Conservation (phyloP, 2,797 vertebrate species). For the Karalla daura region DNA sequence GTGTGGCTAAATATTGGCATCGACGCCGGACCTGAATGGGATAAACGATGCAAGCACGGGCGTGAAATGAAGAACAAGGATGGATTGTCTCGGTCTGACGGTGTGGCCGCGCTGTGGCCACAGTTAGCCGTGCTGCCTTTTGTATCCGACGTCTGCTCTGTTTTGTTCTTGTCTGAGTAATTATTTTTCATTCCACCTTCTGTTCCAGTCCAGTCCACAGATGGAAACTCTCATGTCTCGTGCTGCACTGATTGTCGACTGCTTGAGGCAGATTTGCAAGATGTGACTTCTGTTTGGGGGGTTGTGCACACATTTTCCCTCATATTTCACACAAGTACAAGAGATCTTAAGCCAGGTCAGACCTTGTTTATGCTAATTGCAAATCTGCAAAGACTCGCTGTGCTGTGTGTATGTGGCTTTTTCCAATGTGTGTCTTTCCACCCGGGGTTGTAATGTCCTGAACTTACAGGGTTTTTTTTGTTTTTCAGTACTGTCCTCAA, state of each 20-base stretch:
- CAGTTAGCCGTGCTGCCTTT: background rate
- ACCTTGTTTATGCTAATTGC: no score
- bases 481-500: no score
- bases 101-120: background rate
- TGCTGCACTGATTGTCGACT: background rate
- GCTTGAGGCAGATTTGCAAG: background rate
- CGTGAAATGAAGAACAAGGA: slow-evolving; percentile 47
- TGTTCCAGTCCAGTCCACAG: background rate
- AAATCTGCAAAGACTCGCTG: no score
- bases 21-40: slow-evolving; percentile 30
- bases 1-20: slow-evolving; percentile 49
- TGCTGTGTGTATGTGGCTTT: no score
- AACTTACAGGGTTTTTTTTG: no score
- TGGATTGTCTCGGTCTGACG: slow-evolving; percentile 25
- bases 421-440: no score
- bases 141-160: background rate
- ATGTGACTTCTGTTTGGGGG: no score
- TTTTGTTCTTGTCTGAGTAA: no score
- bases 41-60: slow-evolving; percentile 49
- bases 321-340: no score
- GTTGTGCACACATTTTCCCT: no score
- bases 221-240: background rate
- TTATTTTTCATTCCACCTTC: background rate
- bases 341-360: no score
- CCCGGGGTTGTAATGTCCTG: no score